Evolutionary conservation across 1,140 invertebrate species (phyloP), one percentile per base, ranked within the genome.

Genomic region (Micrasema minimum): DNA sequence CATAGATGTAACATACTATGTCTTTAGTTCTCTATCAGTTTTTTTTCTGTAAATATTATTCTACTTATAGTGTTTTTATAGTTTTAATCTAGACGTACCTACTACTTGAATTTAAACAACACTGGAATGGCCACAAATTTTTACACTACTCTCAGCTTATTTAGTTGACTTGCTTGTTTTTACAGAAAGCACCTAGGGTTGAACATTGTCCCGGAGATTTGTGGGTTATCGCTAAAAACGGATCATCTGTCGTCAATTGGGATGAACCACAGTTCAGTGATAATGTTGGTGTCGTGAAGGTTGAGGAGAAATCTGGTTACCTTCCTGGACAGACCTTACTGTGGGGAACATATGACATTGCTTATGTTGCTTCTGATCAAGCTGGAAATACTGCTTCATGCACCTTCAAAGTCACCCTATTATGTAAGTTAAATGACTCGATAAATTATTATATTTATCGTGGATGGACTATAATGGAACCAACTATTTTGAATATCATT

Each of bases 261-360:
- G 93, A 96, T 78, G 94, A 96, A 75, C 96, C 96, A 0, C 88
- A 90, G 72, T 98, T 98, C 78, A 91, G 89, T 67, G 95, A 97
- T 77, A 96, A 96, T 78, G 90, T 96, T 31, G 92, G 90, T 2
- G 88, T 96, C 18, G 87, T 88, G 0, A 90, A 90, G 77, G 88
- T 96, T 20, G 88, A 92, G 69, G 94, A 97, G 77, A 93, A 92
- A 77, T 94, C 91, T 77, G 94, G 94, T 50, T 92, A 97, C 75
- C 87, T 90, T 75, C 92, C 95, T 45, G 96, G 96, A 14, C 94
- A 97, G 79, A 95, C 94, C 3, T 87, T 98, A 7, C 85, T 95
- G 0, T 96, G 94, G 94, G 97, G 97, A 72, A 91, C 90, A 22
- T 97, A 98, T 78, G 91, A 94, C 61, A 93, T 99, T 57, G 93